A percentile compares a stretch with the other conserved stretches of the same genome.
These are phyloP conservation scores for Grammomys surdaster DNA, from an alignment of 2,113 vertebrate genomes.

Conservation along the genomic window DNA sequence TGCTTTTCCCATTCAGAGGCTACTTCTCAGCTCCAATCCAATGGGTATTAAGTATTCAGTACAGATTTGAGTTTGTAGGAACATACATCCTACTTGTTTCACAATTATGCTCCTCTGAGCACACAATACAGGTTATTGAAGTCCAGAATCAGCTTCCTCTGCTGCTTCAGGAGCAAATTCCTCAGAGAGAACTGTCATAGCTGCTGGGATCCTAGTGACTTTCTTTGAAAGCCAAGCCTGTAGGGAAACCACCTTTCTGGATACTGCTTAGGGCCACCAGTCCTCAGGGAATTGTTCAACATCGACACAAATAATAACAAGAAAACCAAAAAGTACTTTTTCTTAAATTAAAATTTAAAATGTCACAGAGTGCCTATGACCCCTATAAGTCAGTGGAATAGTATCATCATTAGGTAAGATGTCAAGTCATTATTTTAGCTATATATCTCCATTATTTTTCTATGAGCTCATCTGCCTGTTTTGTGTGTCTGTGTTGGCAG, in stretches of 20 bases:
- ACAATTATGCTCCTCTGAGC: neutral
- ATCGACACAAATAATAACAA: neutral
- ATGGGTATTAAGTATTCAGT: neutral
- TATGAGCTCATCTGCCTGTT: neutral
- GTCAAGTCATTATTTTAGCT: neutral
- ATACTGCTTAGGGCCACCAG: fast-evolving
- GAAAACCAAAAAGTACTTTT: neutral
- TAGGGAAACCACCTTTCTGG: neutral
- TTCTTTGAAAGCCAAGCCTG: neutral
- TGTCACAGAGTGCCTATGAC: neutral
- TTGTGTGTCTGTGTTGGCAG: neutral
- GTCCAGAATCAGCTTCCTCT: neutral
- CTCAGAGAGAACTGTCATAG: neutral
- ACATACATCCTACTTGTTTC: neutral
- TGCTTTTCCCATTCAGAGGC: neutral
- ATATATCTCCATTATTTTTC: neutral
- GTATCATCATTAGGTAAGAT: neutral
- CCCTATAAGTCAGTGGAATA: neutral
- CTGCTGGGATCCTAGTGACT: neutral
- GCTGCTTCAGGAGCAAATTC: no score
- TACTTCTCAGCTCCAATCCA: neutral
- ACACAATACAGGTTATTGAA: neutral
- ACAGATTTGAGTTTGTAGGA: neutral
- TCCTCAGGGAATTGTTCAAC: neutral
- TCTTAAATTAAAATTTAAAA: neutral